Evolutionary conservation across 2,888 invertebrate species (phyloP).

Genomic region (Onthophagus sagittarius): DNA sequence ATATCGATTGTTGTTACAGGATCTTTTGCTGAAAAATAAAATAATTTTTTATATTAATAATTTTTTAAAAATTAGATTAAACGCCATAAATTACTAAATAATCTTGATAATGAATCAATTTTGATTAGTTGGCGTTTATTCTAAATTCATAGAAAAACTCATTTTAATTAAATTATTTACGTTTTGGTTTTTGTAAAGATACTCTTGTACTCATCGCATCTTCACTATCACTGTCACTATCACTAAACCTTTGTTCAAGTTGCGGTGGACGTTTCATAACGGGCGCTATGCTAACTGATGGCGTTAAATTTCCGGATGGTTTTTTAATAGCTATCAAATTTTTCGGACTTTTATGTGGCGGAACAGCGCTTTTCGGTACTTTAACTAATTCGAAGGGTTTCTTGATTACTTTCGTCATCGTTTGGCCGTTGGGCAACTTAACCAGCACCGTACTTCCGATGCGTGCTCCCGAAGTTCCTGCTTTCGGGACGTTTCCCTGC

Average conservation of each 20-base stretch:
- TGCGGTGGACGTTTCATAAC: constrained; percentile 39
- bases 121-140: too few relatives aligned
- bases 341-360: constrained; percentile 23
- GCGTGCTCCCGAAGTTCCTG: constrained; percentile 43
- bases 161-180: constrained; percentile 23
- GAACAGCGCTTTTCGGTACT: constrained; percentile 39
- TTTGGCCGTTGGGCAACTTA: constrained; percentile 49
- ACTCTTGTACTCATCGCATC: constrained; percentile 29
- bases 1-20: constrained; percentile 72
- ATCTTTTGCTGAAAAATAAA: constrained; percentile 42
- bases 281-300: constrained; percentile 52
- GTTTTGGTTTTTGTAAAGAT: constrained; percentile 33
- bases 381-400: constrained; percentile 46
- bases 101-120: too few relatives aligned
- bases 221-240: constrained; percentile 44
- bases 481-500: constrained; percentile 58
- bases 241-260: constrained; percentile 31
- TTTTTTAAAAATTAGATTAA: background rate
- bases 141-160: too few relatives aligned
- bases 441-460: constrained; percentile 48
- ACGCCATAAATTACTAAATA: too few relatives aligned
- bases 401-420: constrained; percentile 46
- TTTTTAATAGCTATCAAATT: constrained; percentile 55
- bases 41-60: background rate
- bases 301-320: constrained; percentile 48